Evolutionary conservation across 2,113 vertebrate species (phyloP).

Genomic region (Sula dactylatra): DNA sequence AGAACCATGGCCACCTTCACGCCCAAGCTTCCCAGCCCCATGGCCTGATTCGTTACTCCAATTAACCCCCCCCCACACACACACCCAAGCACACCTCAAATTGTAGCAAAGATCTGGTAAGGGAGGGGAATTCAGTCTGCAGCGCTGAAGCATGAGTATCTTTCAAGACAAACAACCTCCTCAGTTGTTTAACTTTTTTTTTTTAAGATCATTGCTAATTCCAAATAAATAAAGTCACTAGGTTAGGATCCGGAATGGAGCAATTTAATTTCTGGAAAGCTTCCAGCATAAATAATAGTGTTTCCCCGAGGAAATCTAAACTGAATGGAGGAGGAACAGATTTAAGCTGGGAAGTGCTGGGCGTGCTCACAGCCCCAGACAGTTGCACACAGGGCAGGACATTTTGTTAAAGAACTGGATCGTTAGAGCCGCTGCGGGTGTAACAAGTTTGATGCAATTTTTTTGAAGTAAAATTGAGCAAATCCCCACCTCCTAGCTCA

Average conservation of each 20-base stretch:
- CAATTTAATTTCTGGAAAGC: neutral
- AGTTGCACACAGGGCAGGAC: accelerated
- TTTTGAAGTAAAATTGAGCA: neutral
- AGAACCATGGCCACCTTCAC: accelerated
- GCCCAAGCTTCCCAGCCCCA: neutral
- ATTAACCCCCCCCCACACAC: no score
- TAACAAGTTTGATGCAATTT: neutral
- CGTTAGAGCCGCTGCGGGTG: neutral
- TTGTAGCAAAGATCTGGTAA: neutral
- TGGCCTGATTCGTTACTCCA: accelerated
- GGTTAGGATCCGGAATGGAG: neutral
- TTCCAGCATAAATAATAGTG: neutral
- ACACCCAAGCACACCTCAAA: neutral
- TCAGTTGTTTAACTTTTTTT: neutral
- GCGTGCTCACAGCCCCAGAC: neutral
- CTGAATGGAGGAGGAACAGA: neutral
- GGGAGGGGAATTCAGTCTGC: accelerated
- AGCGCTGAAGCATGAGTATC: accelerated
- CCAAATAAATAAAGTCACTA: neutral
- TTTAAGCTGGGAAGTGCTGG: neutral
- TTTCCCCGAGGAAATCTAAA: neutral
- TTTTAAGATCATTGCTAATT: neutral
- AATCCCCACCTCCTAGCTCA: neutral
- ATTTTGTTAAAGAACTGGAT: neutral
- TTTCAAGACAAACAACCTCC: neutral